These are phyloP conservation scores for Prinia subflava DNA, from an alignment of 2,113 vertebrate genomes.

Conservation along the genomic window DNA sequence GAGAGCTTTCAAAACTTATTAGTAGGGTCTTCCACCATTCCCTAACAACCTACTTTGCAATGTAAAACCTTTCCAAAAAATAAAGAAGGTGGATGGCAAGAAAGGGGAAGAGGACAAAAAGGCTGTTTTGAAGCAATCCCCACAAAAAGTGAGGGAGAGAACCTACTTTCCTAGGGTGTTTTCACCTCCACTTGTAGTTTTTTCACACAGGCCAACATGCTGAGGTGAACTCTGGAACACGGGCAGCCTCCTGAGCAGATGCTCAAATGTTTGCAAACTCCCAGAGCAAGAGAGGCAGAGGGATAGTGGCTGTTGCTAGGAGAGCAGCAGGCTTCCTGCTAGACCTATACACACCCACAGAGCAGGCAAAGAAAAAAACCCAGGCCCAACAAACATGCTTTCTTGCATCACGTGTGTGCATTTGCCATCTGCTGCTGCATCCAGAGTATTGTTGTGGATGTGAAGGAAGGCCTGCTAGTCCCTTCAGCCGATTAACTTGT, in stretches of 20 bases:
- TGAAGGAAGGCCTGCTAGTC: background rate
- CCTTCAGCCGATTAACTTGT: background rate
- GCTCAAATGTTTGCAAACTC: constrained; percentile 34
- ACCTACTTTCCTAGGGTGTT: background rate
- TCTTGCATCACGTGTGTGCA: fast-evolving
- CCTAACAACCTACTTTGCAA: background rate
- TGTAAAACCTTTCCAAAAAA: background rate
- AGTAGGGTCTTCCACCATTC: background rate
- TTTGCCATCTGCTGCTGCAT: constrained; percentile 44
- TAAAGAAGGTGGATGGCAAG: background rate
- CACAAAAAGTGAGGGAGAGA: background rate
- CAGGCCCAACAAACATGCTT: constrained; percentile 70
- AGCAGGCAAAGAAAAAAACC: background rate
- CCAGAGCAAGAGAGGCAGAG: constrained; percentile 14
- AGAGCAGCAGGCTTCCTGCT: constrained; percentile 61
- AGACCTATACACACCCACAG: background rate
- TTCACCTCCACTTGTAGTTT: background rate
- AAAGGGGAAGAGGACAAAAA: background rate
- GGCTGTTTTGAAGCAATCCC: background rate
- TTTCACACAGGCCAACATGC: background rate
- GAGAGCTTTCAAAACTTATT: background rate
- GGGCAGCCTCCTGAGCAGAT: background rate
- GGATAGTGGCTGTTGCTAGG: constrained; percentile 76
- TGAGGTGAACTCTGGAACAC: background rate
- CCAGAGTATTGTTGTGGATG: background rate